Evolutionary conservation across 2,113 vertebrate genomes (phyloP), one percentile per base, ranked within the genome.

Genomic region (Uria lomvia): DNA sequence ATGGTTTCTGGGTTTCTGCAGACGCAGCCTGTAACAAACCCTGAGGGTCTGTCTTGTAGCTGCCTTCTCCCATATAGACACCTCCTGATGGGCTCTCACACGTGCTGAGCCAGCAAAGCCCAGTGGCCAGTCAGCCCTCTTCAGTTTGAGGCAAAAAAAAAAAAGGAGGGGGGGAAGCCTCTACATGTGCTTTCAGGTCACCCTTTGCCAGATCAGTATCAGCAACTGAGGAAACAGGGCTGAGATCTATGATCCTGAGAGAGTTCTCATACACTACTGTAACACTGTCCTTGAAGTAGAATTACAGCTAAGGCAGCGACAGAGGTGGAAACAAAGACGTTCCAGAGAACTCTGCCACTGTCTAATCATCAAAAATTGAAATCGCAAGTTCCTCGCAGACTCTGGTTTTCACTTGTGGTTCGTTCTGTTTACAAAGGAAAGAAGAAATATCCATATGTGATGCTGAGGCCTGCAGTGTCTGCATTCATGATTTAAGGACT

Each of bases 1-100:
- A 49, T 66, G 27, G 15, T 38, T 73, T 78, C 49, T 77, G 49
- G 36, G 42, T 58, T 91, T 87, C 63, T 87, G 56, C 52, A 66
- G 50, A 77, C 9, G 11, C 5, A 8, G 47, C 19, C 85, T 85
- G 32, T 62, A 62, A 84, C 34, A 84, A 75, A 55, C 7, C 7
- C 29, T 11, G 56, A 29, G n/a, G 4, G 5, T 79, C 23, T 68
- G 40, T 83, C 62, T 47, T 73, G 58, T 56, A 92, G 63, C 8
- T 3, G 36, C 6, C 0, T 71, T 11, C 9, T 7, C 16, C 18
- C 6, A 27, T 15, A 53, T 0, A 65, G 29, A 45, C 19, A 50
- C 40, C 40, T 86, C 58, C 49, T 40, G 67, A 77, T n/a, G 60
- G 52, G 17, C 16, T n/a, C 27, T 71, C 23, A 22, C 18, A 47